phyloP scores from a whole-genome alignment of 2,888 invertebrate genomes.

The Lymantria monacha region DNA sequence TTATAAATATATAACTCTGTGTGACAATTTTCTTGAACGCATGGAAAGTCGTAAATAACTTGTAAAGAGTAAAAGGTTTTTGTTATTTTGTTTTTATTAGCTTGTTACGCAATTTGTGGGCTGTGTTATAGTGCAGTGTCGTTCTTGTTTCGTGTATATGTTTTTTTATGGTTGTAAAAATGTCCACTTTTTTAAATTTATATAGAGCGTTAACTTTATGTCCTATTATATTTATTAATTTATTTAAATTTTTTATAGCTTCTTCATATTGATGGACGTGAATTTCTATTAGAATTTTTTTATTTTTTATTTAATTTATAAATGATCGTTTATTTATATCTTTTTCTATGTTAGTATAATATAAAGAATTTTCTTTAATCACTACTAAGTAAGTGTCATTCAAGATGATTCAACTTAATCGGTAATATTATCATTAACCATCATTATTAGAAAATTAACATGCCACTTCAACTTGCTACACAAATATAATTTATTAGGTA shows the following conservation, averaged over 20 bases:
- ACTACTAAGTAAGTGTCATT: no score
- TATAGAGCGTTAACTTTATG: constrained; percentile 14
- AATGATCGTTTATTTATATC: no score
- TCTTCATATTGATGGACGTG: not conserved
- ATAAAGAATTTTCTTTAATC: no score
- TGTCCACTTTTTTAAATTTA: constrained; percentile 3
- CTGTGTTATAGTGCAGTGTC: constrained; percentile 36
- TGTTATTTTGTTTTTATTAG: constrained; percentile 58
- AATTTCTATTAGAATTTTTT: no score
- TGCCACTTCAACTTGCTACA: no score
- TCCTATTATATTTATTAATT: not conserved
- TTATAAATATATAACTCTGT: constrained; percentile 18
- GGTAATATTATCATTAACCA: no score
- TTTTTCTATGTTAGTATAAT: no score
- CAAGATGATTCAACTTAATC: no score
- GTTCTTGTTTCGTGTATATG: constrained; percentile 20
- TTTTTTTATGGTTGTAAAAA: constrained; percentile 20
- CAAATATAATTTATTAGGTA: no score
- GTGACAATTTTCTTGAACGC: constrained; percentile 32
- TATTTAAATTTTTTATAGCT: not conserved
- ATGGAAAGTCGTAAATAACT: constrained; percentile 56
- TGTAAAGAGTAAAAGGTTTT: constrained; percentile 51
- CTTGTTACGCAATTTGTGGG: constrained; percentile 53
- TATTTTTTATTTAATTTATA: no score
- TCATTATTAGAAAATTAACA: no score